A percentile compares a stretch with the other conserved stretches of the same genome.
phyloP scores from a whole-genome alignment of 2,888 invertebrate species.

The Drosophila paranaensis region DNA sequence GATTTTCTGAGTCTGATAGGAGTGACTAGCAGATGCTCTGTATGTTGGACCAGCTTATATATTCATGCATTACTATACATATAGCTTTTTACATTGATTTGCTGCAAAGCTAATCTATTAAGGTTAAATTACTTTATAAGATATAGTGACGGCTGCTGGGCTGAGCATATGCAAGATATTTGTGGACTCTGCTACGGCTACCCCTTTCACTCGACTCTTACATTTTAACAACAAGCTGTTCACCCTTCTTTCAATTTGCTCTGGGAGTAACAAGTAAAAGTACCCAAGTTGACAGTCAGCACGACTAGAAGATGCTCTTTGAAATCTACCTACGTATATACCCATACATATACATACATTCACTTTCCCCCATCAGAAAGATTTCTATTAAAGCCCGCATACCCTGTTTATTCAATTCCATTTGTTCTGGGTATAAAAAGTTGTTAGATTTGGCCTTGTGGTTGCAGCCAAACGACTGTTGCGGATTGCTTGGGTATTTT shows the following conservation, averaged over 20 bases:
- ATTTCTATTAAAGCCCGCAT: not conserved
- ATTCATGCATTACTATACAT: too few species aligned
- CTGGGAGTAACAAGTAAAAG: not conserved
- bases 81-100: too few species aligned
- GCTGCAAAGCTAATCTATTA: too few species aligned
- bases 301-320: not conserved
- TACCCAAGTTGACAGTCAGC: not conserved
- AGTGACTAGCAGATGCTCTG: not conserved
- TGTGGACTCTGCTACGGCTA: not conserved
- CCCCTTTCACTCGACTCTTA: not conserved
- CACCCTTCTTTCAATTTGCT: not conserved
- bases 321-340: not conserved
- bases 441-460: constrained; percentile 22
- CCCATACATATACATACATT: not conserved
- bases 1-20: not conserved
- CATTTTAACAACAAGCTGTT: not conserved
- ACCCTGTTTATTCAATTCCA: not conserved
- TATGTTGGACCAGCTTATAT: not conserved
- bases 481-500: constrained; percentile 4
- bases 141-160: too few species aligned
- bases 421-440: not conserved
- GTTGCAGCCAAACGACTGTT: constrained; percentile 19
- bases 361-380: not conserved
- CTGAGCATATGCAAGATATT: too few species aligned
- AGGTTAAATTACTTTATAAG: too few species aligned